Evolutionary conservation across 2,888 invertebrate genomes (phyloP).

Genomic region (Palloptera scutellata): DNA sequence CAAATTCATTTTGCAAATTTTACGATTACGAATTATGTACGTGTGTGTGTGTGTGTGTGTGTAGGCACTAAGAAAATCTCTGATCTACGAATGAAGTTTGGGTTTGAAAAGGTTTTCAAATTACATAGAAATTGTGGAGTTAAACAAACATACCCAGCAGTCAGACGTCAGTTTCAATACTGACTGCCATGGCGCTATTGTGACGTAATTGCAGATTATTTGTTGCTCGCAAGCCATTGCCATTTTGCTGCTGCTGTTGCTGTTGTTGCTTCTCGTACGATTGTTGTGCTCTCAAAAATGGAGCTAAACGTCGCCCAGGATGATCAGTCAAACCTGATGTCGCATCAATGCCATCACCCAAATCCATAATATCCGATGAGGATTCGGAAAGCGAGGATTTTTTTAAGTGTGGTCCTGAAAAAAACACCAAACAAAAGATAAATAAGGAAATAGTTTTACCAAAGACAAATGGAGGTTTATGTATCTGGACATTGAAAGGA

Average conservation of each 20-base stretch:
- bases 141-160: slow-evolving; percentile 75
- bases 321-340: slow-evolving; percentile 65
- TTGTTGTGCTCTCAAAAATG: slow-evolving; percentile 64
- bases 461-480: too few relatives aligned
- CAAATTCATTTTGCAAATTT: not conserved
- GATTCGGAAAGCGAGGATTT: slow-evolving; percentile 88
- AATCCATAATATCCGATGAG: slow-evolving; percentile 90
- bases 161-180: slow-evolving; percentile 96
- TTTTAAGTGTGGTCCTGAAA: slow-evolving; percentile 84
- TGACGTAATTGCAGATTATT: slow-evolving; percentile 67
- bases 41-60: not conserved
- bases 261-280: slow-evolving; percentile 64
- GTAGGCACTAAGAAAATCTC: not conserved
- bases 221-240: slow-evolving; percentile 44
- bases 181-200: slow-evolving; percentile 84
- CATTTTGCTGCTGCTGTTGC: slow-evolving; percentile 57
- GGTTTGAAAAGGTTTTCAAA: not conserved
- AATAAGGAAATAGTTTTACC: not conserved
- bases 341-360: slow-evolving; percentile 81
- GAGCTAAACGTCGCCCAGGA: slow-evolving; percentile 63
- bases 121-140: not conserved
- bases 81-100: not conserved
- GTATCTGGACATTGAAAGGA: too few relatives aligned
- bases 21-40: slow-evolving; percentile 17
- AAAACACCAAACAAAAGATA: not conserved